Evolutionary conservation across 2,797 vertebrate genomes (phyloP), one percentile per base, ranked within the genome.

Genomic region (Spinus pinus): DNA sequence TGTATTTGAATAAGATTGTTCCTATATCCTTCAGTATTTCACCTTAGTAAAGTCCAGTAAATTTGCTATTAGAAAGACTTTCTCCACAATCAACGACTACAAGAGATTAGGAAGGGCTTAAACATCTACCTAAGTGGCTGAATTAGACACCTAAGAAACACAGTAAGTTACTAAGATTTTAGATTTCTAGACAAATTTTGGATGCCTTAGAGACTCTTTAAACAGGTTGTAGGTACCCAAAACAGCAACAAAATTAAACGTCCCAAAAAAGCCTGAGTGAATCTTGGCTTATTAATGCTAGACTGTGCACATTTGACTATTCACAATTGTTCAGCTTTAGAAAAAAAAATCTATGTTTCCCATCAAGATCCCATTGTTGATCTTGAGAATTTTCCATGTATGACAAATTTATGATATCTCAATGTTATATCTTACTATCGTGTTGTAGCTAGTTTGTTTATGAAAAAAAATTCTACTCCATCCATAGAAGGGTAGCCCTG

Each of bases 271-370:
- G 5, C 6, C 23, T 72, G 8, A 12, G 5, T 66, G 42, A 56
- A 51, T 83, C 4, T 56, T 49, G 21, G 5, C 22, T 83, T 84
- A 50, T 70, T 58, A 71, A 67, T 18, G 14, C 14, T 73, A 60
- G 30, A 44, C 7, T 82, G 3, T 39, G 24, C 9, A 20, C 8
- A 30, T 82, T 70, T 83, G 17, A 44, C 37, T 57, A 10, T 31
- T 14, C 5, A 30, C 5, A 51, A 22, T 15, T 54, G 4, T 37
- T 70, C 28, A 30, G 4, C 0, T 20, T 39, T 42, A 42, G 4
- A 8, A 39, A 18, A 61, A 44, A n/a, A n/a, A 30, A 9, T 5
- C 9, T 0, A 0, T 84, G 2, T 86, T 28, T 81, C 25, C 18
- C 19, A 27, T 42, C 41, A 42, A 42, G 41, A 42, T 42, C 41